phyloP scores from a whole-genome alignment of 2,888 invertebrate genomes.

The Hypolimnas misippus region DNA sequence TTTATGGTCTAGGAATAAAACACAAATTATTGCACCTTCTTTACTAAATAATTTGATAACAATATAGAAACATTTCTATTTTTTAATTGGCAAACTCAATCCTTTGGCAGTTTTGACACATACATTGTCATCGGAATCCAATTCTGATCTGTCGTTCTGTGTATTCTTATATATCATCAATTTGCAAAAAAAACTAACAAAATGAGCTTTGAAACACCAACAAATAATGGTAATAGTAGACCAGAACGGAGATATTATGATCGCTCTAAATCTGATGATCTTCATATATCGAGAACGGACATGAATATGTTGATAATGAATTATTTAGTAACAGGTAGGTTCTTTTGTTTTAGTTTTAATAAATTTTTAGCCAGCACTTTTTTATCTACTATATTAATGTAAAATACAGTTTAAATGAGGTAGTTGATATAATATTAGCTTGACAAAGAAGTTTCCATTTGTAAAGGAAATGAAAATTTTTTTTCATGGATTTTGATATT shows the following conservation, averaged over 20 bases:
- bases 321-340: slow-evolving; percentile 96
- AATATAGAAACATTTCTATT: too few relatives aligned
- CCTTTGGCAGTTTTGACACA: too few relatives aligned
- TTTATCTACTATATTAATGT: background rate
- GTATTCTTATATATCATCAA: background rate
- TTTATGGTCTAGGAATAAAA: too few relatives aligned
- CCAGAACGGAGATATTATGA: slow-evolving; percentile 86
- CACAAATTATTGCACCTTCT: too few relatives aligned
- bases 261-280: slow-evolving; percentile 88
- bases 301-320: slow-evolving; percentile 99
- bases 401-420: too few relatives aligned
- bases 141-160: background rate
- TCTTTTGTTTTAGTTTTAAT: slow-evolving; percentile 21
- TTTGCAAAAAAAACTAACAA: slow-evolving; percentile 33
- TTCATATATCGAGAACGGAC: slow-evolving; percentile 93
- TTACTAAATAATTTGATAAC: too few relatives aligned
- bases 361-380: slow-evolving; percentile 7
- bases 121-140: background rate
- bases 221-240: slow-evolving; percentile 67
- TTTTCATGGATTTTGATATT: too few relatives aligned
- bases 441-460: too few relatives aligned
- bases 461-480: too few relatives aligned
- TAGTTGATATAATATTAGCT: too few relatives aligned
- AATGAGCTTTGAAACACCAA: slow-evolving; percentile 73
- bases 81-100: too few relatives aligned